A percentile compares a stretch with the other conserved stretches of the same genome.
Conservation (phyloP, 2,797 vertebrate species). For the Acropternis orthonyx region DNA sequence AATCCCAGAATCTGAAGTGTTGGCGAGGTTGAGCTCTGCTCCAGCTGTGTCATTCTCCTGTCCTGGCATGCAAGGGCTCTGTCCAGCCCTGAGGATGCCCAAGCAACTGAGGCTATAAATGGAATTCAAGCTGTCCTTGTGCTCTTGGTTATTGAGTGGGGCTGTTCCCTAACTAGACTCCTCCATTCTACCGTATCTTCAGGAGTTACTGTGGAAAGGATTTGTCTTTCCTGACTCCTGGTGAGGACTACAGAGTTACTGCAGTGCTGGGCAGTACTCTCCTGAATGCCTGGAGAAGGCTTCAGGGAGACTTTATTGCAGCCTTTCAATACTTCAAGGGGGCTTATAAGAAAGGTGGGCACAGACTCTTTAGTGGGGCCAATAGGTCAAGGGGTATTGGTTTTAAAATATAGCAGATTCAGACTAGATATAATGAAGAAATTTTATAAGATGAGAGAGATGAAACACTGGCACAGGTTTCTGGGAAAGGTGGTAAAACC, state of each 20-base stretch:
- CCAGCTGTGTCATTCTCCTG: neutral
- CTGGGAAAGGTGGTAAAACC: neutral
- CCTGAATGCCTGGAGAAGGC: neutral
- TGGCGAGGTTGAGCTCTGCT: neutral
- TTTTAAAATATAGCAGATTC: neutral
- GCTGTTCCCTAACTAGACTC: neutral
- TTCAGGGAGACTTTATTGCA: fast-evolving
- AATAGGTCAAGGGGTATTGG: neutral
- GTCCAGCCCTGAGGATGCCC: neutral
- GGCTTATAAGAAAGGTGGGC: neutral
- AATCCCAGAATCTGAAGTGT: neutral
- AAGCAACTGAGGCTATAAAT: fast-evolving
- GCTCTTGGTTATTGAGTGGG: neutral
- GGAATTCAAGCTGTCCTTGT: neutral
- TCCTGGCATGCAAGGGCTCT: neutral
- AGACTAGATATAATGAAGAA: neutral
- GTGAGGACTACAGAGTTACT: neutral
- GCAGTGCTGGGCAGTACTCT: neutral
- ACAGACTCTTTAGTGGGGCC: neutral
- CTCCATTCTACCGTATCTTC: neutral
- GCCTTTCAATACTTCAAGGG: neutral
- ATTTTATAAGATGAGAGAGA: fast-evolving
- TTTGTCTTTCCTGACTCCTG: neutral
- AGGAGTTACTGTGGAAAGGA: neutral
- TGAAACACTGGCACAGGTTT: neutral